Conservation (phyloP, 2,888 invertebrate species). For the Hyposoter didymator region DNA sequence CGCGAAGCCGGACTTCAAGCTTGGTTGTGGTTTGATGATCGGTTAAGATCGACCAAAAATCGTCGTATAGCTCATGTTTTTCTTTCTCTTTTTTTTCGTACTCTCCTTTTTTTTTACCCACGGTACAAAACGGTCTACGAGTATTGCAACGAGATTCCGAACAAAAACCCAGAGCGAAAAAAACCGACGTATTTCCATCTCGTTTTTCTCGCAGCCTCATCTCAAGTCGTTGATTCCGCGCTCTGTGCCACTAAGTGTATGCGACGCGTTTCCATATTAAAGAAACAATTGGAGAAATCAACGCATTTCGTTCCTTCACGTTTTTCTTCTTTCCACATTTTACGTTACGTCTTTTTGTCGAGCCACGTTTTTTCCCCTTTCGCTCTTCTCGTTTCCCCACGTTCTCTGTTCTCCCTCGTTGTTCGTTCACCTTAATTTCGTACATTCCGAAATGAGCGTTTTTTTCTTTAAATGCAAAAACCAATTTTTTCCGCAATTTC, state of each 20-base stretch:
- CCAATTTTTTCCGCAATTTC: neutral
- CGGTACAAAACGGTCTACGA: constrained; percentile 39
- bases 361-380: neutral
- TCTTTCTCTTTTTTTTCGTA: constrained; percentile 36
- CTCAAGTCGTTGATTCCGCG: constrained; percentile 53
- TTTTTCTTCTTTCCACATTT: constrained; percentile 15
- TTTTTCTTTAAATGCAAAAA: neutral
- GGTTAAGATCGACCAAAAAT: constrained; percentile 86
- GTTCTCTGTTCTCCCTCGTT: neutral
- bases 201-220: constrained; percentile 17
- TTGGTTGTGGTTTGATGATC: constrained; percentile 97
- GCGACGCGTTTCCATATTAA: constrained; percentile 62
- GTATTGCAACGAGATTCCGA: constrained; percentile 9
- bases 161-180: neutral
- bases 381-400: neutral
- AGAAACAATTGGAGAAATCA: constrained; percentile 55
- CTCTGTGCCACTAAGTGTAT: constrained; percentile 56
- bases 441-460: neutral
- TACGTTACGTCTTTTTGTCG: constrained; percentile 7
- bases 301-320: constrained; percentile 28
- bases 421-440: neutral
- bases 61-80: constrained; percentile 62
- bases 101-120: constrained; percentile 52
- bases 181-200: constrained; percentile 14
- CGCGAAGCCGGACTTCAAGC: constrained; percentile 95